Percentiles rank a stretch among this genome's conserved stretches.
These are phyloP conservation scores for Epizoanthus illoricatus DNA, from an alignment of 92 coral and sea anemone species.

Conservation along the genomic window DNA sequence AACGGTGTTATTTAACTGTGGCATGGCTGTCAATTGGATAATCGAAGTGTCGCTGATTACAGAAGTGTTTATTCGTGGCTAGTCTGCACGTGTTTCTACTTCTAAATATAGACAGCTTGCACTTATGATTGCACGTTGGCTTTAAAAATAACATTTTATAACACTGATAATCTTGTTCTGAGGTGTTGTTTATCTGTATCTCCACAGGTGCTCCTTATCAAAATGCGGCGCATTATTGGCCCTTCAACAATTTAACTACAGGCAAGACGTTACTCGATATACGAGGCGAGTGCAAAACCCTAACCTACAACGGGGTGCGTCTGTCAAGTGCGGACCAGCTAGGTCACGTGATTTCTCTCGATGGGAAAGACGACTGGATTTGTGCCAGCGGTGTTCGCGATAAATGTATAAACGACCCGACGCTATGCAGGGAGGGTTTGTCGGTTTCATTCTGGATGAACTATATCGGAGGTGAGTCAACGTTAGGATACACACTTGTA, in stretches of 20 bases:
- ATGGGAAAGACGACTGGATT: conserved; percentile 64
- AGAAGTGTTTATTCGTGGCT: too few species aligned
- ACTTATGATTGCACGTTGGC: too few species aligned
- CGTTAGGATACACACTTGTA: neutral
- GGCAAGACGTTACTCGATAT: conserved; percentile 53
- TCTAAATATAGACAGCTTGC: too few species aligned
- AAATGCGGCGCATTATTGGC: conserved; percentile 76
- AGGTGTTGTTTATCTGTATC: neutral
- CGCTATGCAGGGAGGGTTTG: conserved; percentile 72
- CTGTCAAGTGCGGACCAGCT: conserved; percentile 74
- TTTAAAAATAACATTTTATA: neutral
- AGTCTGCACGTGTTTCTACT: too few species aligned
- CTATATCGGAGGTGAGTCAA: conserved; percentile 50
- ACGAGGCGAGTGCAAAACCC: conserved; percentile 60
- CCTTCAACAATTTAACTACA: conserved; percentile 54
- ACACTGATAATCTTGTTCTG: neutral
- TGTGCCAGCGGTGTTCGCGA: conserved; percentile 37
- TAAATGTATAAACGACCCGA: conserved; percentile 75
- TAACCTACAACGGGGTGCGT: conserved; percentile 59
- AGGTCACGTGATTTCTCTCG: conserved; percentile 75
- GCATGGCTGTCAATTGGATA: too few species aligned
- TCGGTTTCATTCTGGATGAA: conserved; percentile 91
- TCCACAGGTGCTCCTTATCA: conserved; percentile 54
- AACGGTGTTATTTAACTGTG: too few species aligned
- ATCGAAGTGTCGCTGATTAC: too few species aligned